Conservation (phyloP, 2,113 vertebrate genomes). For the Felis catus region F.catus_Fca126_mat1.0 CM031412.1:186101501-186102000, state of each 20-base stretch:
- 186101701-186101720: not conserved
- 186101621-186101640: not conserved
- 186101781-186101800: not conserved
- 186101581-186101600: not conserved
- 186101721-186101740: not conserved
- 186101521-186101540: not conserved
- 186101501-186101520: not conserved
- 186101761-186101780: not conserved
- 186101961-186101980: not conserved
- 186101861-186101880: not conserved
- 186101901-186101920: not conserved
- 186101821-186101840: not conserved
- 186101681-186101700: not conserved
- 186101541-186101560: not conserved
- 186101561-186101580: not conserved
- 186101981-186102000: not conserved
- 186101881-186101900: not conserved
- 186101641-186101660: not conserved
- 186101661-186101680: not conserved
- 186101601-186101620: not conserved
- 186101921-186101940: not conserved
- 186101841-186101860: not conserved
- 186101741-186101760: not conserved
- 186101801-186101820: not conserved
- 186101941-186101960: not conserved